Base-by-base conservation (phyloP, 2,797 vertebrate species). In the Ibycter americanus region DNA sequence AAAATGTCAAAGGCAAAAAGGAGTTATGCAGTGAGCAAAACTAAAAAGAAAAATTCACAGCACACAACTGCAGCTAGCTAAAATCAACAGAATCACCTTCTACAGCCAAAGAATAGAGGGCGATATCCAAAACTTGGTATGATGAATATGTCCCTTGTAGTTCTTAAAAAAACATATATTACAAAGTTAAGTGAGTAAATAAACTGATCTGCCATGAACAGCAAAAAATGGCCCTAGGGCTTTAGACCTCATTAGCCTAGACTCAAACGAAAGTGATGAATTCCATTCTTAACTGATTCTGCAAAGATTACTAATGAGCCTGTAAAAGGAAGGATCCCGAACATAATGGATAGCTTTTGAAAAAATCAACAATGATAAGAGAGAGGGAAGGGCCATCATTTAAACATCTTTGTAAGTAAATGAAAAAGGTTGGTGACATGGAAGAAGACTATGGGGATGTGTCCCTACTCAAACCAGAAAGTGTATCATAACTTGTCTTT, bases 221-320 rank as follows among this genome's bases (percentile, higher is more conserved):
- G 36, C 85, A 76, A 84, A 93, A 44, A 95, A 93, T 86, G 56
- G 46, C 71, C 63, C 83, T 49, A 90, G 87, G 72, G 82, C 36
- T 78, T 91, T 59, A 92, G 89, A 90, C 74, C 58, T 92, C 83
- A 90, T 95, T 97, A 94, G 80, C 91, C 52, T 82, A 81, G 54
- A 80, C 91, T 86, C 79, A 87, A 70, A 61, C 52, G 58, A 38
- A 36, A 70, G 58, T 80, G 56, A 56, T 81, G 55, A 85, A 91
- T 72, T 88, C 55, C 25, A 49, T 68, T 88, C 84, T 67, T 85
- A 93, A 95, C 40, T 82, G 49, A 88, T 91, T 73, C 88, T 78
- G 61, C 29, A 63, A 80, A 72, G 66, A 73, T 68, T 81, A 44
- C 49, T 88, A 85, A 85, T 82, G 76, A 81, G 51, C 7, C 61